Evolutionary conservation across 2,888 invertebrate genomes (phyloP).

Genomic region (Emmelina monodactyla): DNA sequence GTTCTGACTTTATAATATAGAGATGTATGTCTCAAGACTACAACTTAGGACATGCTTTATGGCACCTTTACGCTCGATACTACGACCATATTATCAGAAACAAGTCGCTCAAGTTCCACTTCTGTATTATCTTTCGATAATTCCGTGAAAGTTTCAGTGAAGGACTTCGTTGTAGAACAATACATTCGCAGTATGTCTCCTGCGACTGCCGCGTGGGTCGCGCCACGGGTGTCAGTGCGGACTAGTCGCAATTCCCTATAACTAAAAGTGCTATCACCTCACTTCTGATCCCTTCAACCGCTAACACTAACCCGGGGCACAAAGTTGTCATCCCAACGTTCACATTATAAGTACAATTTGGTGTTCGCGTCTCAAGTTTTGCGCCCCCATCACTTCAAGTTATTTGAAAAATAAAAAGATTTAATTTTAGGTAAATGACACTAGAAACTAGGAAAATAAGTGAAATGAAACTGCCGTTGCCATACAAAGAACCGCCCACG

Average conservation of each 20-base stretch:
- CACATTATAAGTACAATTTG: background rate
- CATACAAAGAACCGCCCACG: background rate
- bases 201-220: too few relatives aligned
- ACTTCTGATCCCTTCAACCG: constrained; percentile 56
- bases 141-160: too few relatives aligned
- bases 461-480: background rate
- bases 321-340: background rate
- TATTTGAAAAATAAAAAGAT: background rate
- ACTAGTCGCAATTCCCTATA: background rate
- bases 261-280: constrained; percentile 28
- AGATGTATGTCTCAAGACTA: too few relatives aligned
- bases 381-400: constrained; percentile 1
- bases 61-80: too few relatives aligned
- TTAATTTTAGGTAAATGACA: too few relatives aligned
- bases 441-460: too few relatives aligned
- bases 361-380: constrained; percentile 1
- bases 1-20: background rate
- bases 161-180: too few relatives aligned
- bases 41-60: too few relatives aligned
- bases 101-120: too few relatives aligned
- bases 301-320: constrained; percentile 31
- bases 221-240: background rate
- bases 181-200: too few relatives aligned
- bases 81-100: too few relatives aligned
- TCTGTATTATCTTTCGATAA: too few relatives aligned